phyloP scores from a whole-genome alignment of 2,888 invertebrate genomes.

The Polymixis flavicincta region DNA sequence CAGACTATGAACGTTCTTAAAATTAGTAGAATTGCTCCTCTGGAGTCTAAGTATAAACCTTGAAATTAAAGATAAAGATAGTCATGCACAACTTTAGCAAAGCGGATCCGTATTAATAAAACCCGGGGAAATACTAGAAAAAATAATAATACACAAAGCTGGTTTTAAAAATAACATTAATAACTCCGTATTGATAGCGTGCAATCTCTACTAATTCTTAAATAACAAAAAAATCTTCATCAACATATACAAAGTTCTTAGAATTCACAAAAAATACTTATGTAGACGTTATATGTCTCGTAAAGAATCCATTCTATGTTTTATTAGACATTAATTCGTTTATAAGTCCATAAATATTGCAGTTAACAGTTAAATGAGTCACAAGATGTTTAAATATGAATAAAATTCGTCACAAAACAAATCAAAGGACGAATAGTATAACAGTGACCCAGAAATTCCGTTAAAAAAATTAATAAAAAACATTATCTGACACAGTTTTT shows the following conservation, averaged over 20 bases:
- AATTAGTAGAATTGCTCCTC: too few relatives aligned
- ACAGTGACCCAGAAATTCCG: conserved; percentile 81
- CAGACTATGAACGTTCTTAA: too few relatives aligned
- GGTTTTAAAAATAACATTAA: conserved; percentile 45
- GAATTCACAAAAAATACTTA: conserved; percentile 4
- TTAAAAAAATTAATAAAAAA: conserved; percentile 71
- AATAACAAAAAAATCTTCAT: conserved; percentile 15
- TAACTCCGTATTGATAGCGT: conserved; percentile 4
- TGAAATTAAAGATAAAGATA: conserved; percentile 17
- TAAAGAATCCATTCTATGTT: conserved; percentile 22
- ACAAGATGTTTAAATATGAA: conserved; percentile 75
- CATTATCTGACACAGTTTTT: conserved; percentile 65
- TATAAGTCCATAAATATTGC: conserved; percentile 63
- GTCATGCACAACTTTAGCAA: conserved; percentile 15
- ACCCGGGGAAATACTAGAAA: conserved; percentile 23
- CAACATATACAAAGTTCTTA: not conserved
- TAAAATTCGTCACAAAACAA: conserved; percentile 72
- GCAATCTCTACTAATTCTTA: conserved; percentile 16
- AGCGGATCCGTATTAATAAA: conserved; percentile 41
- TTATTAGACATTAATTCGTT: conserved; percentile 49
- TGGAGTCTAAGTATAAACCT: not conserved
- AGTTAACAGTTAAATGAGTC: conserved; percentile 68
- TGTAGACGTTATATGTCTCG: not conserved
- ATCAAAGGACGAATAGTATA: conserved; percentile 80
- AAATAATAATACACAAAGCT: conserved; percentile 19